Base-by-base conservation (phyloP, 92 coral and sea anemone genomes). In the Actinernus sp. region DNA sequence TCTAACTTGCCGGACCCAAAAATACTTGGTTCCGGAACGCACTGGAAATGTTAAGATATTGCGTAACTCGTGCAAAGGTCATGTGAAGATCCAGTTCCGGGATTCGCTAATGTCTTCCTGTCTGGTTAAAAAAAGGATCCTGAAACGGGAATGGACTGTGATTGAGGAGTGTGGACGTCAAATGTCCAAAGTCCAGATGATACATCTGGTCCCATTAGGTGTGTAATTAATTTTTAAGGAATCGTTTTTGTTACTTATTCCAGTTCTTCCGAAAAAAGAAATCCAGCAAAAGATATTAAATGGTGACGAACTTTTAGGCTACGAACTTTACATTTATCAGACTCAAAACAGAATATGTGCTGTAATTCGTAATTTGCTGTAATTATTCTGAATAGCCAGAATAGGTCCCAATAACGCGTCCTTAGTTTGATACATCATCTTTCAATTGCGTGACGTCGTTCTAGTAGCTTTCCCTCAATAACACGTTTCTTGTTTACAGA, bases 71-170 rank as follows among this genome's bases (percentile, higher is more conserved):
- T 84, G 92, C 40, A 45, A 45, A 29, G 80, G 77, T 6, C 57
- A 50, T 7, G 78, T 83, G 3, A 76, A 66, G 26, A 53, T 67
- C 26, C 47, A 25, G 5, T 65, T 36, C 65, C 47, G 13, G 18
- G 96, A 93, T 34, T 58, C 41, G 4, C 74, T 65, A 36, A 47
- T 55, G 0, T 57, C 55, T n/a, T 70, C 71, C 18, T 93, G 98
- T 21, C 48, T 65, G 12, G 10, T 46, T 58, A 31, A 65, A 26
- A 79, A 75, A 19, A 83, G 79, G 34, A 70, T 31, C 10, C 67
- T 93, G 43, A 71, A 28, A 12, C 86, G 98, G 14, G 63, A 38
- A 45, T 93, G 98, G 98, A 75, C 41, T 5, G 96, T 89, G 2
- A 41, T 52, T 16, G 91, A 90, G 36, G 70, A 56, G 16, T 93